Percentiles rank a stretch among this genome's conserved stretches.
Evolutionary conservation across 2,797 vertebrate species (phyloP).

Genomic region (Malacoraja senta): DNA sequence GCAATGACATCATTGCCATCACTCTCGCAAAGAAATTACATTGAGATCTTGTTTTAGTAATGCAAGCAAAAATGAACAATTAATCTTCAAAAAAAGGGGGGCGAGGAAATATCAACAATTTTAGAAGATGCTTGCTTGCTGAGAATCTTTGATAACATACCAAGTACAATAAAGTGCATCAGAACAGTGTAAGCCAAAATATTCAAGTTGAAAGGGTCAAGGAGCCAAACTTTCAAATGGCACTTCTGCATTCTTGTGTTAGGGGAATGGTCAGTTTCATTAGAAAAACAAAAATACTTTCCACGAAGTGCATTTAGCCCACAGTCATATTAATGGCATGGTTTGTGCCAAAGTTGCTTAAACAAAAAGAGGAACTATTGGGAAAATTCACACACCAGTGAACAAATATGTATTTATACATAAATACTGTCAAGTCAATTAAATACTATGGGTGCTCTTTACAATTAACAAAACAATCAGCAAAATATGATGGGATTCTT

Average conservation of each 20-base stretch:
- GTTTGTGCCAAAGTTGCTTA: background rate
- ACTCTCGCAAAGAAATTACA: background rate
- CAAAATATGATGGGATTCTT: conserved; percentile 16
- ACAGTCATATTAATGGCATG: conserved; percentile 32
- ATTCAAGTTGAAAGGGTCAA: conserved; percentile 26
- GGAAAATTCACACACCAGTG: conserved; percentile 28
- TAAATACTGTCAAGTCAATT: conserved; percentile 39
- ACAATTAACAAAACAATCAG: conserved; percentile 36
- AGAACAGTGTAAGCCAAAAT: conserved; percentile 6
- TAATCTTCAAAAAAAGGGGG: background rate
- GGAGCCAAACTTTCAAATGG: conserved; percentile 22
- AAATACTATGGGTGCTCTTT: conserved; percentile 37
- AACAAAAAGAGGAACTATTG: conserved; percentile 26
- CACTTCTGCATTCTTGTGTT: background rate
- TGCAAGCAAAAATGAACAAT: background rate
- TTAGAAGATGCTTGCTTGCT: background rate
- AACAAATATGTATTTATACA: conserved; percentile 32
- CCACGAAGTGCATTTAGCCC: conserved; percentile 34
- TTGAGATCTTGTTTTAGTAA: conserved; percentile 9
- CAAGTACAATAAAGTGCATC: conserved; percentile 37
- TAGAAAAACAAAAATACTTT: conserved; percentile 31
- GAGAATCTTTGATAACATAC: conserved; percentile 17
- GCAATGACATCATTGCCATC: conserved; percentile 13
- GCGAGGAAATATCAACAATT: conserved; percentile 17
- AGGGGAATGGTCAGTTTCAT: conserved; percentile 28